Base-by-base conservation (phyloP, 2,797 vertebrate species). In the Premnoplex brunnescens region DNA sequence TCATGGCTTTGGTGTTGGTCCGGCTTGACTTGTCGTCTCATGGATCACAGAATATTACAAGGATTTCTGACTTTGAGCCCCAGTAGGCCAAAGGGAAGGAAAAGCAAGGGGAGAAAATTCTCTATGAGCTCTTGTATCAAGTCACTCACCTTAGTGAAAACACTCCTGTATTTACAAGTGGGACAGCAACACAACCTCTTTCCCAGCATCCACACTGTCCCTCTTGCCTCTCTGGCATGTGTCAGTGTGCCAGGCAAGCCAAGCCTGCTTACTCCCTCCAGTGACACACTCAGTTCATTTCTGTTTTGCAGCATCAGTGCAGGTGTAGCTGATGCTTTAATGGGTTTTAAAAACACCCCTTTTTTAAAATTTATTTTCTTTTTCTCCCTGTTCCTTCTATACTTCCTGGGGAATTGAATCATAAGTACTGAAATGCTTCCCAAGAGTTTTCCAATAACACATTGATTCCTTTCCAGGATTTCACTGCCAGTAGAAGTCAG, bases 161-260 rank as follows among this genome's bases (percentile, higher is more conserved):
- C 18, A 0, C 15, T 46, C 6, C 44, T 44, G 32, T 2, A 1
- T 34, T 63, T 54, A 32, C 69, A 56, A 39, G 56, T 7, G 10
- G 52, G n/a, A 28, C 21, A 84, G 76, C 54, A 75, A 11, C 4
- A 19, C 20, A 28, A 13, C 7, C 16, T 43, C 43, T 49, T 80
- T 27, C 44, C 34, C 23, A 12, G 28, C 44, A 54, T 17, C 34
- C 62, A 11, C 0, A 0, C 1, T 9, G 23, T 43, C n/a, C 23
- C 32, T 51, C 36, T 20, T 56, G 30, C 28, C 34, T 56, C 46
- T 44, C 37, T 34, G 2, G 0, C 44, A 18, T 0, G 0, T 24
- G 10, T 10, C 55, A 24, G 26, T 12, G 20, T 32, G 27, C 44
- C 58, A 49, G 41, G 64, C 36, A 71, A 80, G 23, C 16, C 64